Evolutionary conservation across 1,140 invertebrate genomes (phyloP).

Genomic region (Aphelinus certus): DNA sequence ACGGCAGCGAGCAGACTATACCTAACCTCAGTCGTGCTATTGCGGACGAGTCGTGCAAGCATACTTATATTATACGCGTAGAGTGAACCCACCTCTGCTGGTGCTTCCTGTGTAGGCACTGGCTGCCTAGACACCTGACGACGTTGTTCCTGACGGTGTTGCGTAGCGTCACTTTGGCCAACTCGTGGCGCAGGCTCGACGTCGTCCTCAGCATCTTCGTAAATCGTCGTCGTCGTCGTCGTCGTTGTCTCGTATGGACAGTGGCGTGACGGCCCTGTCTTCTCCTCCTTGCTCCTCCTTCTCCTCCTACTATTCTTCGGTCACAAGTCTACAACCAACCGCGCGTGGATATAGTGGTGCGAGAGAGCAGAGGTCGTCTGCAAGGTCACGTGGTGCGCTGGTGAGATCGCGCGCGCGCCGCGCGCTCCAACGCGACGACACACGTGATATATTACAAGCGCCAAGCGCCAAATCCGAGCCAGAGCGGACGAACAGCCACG

Average conservation of each 20-base stretch:
- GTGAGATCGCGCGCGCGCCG: neutral
- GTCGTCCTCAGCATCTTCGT: slow-evolving; percentile 57
- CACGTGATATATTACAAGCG: too few species aligned
- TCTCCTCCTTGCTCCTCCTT: neutral
- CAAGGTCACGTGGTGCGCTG: slow-evolving; percentile 57
- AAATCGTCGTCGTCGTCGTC: slow-evolving; percentile 37
- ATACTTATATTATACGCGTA: too few species aligned
- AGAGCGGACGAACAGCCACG: too few species aligned
- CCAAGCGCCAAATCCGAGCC: too few species aligned
- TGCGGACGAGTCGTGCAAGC: too few species aligned
- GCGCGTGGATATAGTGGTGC: slow-evolving; percentile 25
- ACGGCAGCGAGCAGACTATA: too few species aligned
- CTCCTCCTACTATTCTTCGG: neutral
- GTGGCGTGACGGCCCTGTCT: too few species aligned
- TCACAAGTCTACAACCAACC: slow-evolving; percentile 33
- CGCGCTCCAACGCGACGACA: too few species aligned
- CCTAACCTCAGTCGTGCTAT: too few species aligned
- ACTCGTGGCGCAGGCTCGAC: slow-evolving; percentile 72
- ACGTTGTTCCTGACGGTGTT: slow-evolving; percentile 68
- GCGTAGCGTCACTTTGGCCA: slow-evolving; percentile 69
- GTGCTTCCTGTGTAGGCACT: slow-evolving; percentile 71
- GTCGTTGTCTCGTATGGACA: neutral
- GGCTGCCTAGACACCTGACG: slow-evolving; percentile 69
- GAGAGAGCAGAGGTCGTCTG: slow-evolving; percentile 44
- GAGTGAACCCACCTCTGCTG: slow-evolving; percentile 66